These are phyloP conservation scores for Chrysemys picta DNA, from an alignment of 2,113 vertebrate species.

Conservation along the genomic window DNA sequence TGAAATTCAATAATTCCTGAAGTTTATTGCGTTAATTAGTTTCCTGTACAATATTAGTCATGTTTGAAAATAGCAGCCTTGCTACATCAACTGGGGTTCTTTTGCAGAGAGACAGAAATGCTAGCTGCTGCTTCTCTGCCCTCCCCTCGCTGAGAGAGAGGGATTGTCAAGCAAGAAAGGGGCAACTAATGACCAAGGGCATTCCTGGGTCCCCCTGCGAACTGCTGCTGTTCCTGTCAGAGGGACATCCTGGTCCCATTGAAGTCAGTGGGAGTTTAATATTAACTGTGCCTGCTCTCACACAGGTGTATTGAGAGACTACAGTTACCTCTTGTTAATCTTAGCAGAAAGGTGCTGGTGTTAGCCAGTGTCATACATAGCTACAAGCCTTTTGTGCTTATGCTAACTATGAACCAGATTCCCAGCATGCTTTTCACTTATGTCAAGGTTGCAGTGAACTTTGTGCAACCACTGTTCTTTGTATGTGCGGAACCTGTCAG, in stretches of 20 bases:
- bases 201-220: background rate
- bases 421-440: background rate
- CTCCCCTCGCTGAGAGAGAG: background rate
- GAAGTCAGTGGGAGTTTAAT: background rate
- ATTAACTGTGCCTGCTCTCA: background rate
- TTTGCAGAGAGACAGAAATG: background rate
- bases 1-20: background rate
- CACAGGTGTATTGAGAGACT: background rate
- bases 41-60: slow-evolving; percentile 14
- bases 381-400: background rate
- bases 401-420: background rate
- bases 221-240: background rate
- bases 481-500: background rate
- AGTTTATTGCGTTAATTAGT: slow-evolving; percentile 45
- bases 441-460: background rate
- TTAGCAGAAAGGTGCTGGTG: background rate
- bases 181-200: background rate
- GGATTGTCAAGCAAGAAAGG: background rate
- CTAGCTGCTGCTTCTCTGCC: background rate
- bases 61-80: background rate
- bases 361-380: background rate
- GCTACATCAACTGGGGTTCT: background rate
- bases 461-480: background rate
- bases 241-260: background rate
- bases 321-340: background rate